Percentiles rank a stretch among this genome's conserved stretches.
These are phyloP conservation scores for Octodonta nipae DNA, from an alignment of 2,888 invertebrate species.

Conservation along the genomic window DNA sequence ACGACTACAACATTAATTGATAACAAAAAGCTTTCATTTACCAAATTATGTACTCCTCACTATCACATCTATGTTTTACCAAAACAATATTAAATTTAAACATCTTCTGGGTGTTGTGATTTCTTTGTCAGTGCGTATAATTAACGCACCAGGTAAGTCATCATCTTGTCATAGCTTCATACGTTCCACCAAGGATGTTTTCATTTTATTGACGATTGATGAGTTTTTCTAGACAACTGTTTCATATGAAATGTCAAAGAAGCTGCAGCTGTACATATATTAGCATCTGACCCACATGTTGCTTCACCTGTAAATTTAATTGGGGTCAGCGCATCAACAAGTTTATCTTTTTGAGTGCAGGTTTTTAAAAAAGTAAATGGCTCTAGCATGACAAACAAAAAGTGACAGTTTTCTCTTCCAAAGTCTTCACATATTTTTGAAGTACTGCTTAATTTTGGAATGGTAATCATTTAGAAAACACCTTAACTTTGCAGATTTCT, in stretches of 20 bases:
- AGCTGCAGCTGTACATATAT: background rate
- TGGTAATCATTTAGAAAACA: background rate
- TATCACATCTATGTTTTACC: no score
- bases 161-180: constrained; percentile 6
- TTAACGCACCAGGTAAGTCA: no score
- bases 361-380: background rate
- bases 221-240: background rate
- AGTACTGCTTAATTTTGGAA: background rate
- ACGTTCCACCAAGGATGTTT: constrained; percentile 1
- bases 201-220: background rate
- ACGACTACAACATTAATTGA: no score
- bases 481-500: background rate
- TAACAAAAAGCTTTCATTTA: no score
- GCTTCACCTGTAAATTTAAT: constrained; percentile 5
- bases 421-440: background rate
- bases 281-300: background rate
- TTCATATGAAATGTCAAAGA: background rate
- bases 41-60: no score
- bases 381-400: background rate
- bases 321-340: constrained; percentile 1
- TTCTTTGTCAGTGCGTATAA: no score
- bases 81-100: no score
- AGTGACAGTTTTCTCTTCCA: constrained; percentile 1
- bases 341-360: background rate
- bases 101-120: no score